Evolutionary conservation across 2,888 invertebrate species (phyloP).

Genomic region (Chloromyia formosa): DNA sequence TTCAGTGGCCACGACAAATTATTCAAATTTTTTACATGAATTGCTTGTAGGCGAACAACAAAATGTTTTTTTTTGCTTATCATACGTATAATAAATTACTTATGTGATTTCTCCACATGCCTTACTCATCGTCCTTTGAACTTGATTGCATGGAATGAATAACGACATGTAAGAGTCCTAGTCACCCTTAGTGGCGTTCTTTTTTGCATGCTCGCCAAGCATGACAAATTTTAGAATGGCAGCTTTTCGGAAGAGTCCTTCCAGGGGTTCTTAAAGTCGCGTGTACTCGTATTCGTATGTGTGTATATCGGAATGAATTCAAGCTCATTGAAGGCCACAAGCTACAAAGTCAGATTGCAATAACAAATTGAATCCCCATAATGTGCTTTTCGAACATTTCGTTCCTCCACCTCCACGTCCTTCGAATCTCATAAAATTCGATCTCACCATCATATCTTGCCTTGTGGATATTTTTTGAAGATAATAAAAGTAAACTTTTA

Average conservation of each 20-base stretch:
- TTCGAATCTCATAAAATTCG: neutral
- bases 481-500: constrained; percentile 7
- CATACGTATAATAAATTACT: neutral
- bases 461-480: constrained; percentile 7
- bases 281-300: no score
- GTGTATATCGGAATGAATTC: no score
- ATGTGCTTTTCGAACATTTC: neutral
- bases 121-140: neutral
- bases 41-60: no score
- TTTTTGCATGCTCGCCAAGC: neutral
- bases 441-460: neutral
- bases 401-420: neutral
- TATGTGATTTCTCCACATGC: neutral
- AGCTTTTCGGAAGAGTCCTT: neutral
- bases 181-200: neutral
- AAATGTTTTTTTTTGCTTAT: neutral
- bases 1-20: no score
- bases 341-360: neutral
- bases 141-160: neutral
- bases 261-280: neutral
- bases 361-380: neutral
- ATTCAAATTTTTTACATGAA: no score
- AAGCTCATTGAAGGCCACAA: neutral
- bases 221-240: neutral
- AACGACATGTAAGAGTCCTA: neutral